These are phyloP conservation scores for Lucifuga dentata DNA, from an alignment of 2,113 vertebrate species.

Conservation along the genomic window DNA sequence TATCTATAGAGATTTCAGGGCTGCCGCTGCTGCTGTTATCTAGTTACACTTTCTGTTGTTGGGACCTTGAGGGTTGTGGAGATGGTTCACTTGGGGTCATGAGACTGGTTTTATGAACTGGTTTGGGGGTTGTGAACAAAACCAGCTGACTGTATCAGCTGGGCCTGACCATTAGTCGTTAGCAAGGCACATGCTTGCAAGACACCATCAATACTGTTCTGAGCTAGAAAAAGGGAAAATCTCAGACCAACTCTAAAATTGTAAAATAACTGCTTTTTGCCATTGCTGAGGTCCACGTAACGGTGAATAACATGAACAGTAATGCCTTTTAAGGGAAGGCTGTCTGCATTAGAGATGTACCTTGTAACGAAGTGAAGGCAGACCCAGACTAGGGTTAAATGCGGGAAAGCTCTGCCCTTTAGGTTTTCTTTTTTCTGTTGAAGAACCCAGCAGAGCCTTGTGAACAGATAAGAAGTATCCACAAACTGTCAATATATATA, in stretches of 20 bases:
- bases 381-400: slow-evolving; percentile 1
- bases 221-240: background rate
- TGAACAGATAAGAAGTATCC: slow-evolving; percentile 18
- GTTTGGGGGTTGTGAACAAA: slow-evolving; percentile 30
- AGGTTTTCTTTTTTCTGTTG: slow-evolving; percentile 5
- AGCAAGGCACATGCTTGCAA: slow-evolving; percentile 41
- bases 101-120: slow-evolving; percentile 14
- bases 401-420: background rate
- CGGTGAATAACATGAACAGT: slow-evolving; percentile 20
- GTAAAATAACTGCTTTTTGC: slow-evolving; percentile 39
- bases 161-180: slow-evolving; percentile 55
- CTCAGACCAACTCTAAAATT: too few relatives aligned
- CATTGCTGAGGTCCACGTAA: background rate
- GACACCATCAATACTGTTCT: slow-evolving; percentile 45
- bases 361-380: slow-evolving; percentile 54
- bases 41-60: slow-evolving; percentile 36
- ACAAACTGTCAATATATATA: slow-evolving; percentile 19
- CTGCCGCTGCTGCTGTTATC: slow-evolving; percentile 33
- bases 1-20: slow-evolving; percentile 18
- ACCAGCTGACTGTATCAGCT: slow-evolving; percentile 18
- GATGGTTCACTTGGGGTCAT: background rate
- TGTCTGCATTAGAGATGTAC: slow-evolving; percentile 46
- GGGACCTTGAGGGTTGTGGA: slow-evolving; percentile 23
- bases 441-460: slow-evolving; percentile 23
- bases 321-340: slow-evolving; percentile 31